Evolutionary conservation across 2,797 vertebrate genomes (phyloP).

Genomic region (Smutsia temminckii): DNA sequence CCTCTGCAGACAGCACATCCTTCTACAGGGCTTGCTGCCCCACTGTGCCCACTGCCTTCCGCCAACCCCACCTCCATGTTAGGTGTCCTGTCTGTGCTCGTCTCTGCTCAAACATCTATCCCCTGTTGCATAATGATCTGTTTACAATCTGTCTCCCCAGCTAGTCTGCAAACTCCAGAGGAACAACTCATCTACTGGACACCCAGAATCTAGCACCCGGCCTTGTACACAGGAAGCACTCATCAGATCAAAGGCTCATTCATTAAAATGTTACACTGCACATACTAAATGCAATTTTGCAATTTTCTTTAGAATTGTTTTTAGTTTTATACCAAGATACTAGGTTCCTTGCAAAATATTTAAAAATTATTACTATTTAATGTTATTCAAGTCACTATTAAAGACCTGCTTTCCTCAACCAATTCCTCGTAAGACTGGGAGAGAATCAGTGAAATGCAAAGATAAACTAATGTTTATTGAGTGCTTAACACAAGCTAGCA

Average conservation of each 20-base stretch:
- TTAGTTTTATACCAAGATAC: background rate
- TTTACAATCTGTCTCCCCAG: background rate
- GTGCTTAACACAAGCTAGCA: background rate
- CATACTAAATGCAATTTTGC: background rate
- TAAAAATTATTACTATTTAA: background rate
- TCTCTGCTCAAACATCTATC: background rate
- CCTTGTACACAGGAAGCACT: background rate
- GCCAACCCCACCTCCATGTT: background rate
- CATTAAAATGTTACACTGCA: background rate
- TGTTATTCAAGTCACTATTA: background rate
- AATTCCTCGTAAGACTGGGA: background rate
- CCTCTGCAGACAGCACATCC: background rate
- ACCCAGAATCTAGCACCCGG: background rate
- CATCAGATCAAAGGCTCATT: background rate
- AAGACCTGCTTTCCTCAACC: background rate
- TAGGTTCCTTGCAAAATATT: background rate
- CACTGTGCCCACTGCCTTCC: accelerated
- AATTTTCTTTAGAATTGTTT: background rate
- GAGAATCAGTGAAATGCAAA: background rate
- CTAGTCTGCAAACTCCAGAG: background rate
- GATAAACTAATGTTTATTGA: background rate
- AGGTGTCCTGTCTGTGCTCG: background rate
- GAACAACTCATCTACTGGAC: background rate
- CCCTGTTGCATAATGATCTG: background rate
- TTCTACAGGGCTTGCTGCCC: background rate